Evolutionary conservation across 1,140 invertebrate genomes (phyloP).

Genomic region (Neoseiulus cucumeris): DNA sequence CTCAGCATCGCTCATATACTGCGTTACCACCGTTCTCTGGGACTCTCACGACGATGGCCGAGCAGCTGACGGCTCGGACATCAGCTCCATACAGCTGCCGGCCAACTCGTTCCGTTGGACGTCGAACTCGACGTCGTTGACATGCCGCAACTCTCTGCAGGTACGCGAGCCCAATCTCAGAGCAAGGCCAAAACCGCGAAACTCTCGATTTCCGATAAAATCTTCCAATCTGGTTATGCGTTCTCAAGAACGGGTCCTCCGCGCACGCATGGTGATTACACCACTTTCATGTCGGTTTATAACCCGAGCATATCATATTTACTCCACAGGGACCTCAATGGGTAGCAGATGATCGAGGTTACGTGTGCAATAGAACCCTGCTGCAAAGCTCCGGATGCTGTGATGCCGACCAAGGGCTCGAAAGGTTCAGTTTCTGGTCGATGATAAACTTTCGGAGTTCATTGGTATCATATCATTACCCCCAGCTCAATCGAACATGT

Average conservation of each 20-base stretch:
- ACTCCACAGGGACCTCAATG: not conserved
- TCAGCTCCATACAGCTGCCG: not conserved
- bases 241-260: too few species aligned
- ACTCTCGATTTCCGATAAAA: too few species aligned
- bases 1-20: not conserved
- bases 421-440: not conserved
- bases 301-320: too few species aligned
- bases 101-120: not conserved
- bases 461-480: not conserved
- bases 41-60: not conserved
- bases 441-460: not conserved
- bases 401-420: not conserved
- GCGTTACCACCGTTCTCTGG: not conserved
- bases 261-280: too few species aligned
- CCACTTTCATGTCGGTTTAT: too few species aligned
- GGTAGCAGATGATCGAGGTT: constrained; percentile 3
- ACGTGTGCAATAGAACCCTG: not conserved
- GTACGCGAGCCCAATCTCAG: too few species aligned
- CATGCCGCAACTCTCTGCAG: too few species aligned
- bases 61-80: too few species aligned
- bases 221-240: too few species aligned
- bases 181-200: too few species aligned
- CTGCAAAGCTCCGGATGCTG: not conserved
- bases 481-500: not conserved
- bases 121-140: not conserved